Base-by-base conservation (phyloP, 1,140 invertebrate species). In the Laodelphax striatellus region DNA sequence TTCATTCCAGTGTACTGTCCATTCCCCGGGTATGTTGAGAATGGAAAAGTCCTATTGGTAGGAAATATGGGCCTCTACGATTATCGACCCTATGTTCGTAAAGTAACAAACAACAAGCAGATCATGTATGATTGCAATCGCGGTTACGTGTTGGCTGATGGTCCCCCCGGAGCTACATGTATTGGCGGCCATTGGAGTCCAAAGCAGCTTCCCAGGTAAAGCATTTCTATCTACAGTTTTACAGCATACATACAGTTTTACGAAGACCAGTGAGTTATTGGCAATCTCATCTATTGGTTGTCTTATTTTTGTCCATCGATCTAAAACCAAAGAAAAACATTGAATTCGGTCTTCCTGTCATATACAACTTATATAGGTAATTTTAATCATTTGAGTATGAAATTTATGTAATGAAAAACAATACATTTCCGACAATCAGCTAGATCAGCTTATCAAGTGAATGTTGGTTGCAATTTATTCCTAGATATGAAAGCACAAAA, bases 31-130 rank as follows among this genome's bases (percentile, higher is more conserved):
- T 85, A 86, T 62, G 85, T 98, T 46, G 79, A 86, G 55, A 87
- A 96, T 67, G 95, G 95, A 9, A 91, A 93, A 71, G 91, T 98
- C 0, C 76, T 97, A 13, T 74, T 98, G 0, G 93, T 98, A 2
- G 95, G 94, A 3, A 94, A 95, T 68, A 97, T 97, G 92, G 95
- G 95, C 0, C 80, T 95, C 34, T 98, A 98, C 72, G 94, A 97
- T 71, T 98, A 97, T 70, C 76, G 93, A n/a, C 89, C 92, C 0
- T 98, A 98, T 70, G 94, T 98, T 0, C 85, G 83, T 67, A 94
- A 92, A 75, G 85, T 90, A 58, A 76, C 75, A 0, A 95, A 94
- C 72, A 96, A 97, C 69, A 92, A 95, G 64, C 91, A 97, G 71
- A 97, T 98, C 28, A 92, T 94, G 84, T 98, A 95, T 72, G 91